Base-by-base conservation (phyloP, 2,113 vertebrate species). In the Psittacula cyanocephala region DNA sequence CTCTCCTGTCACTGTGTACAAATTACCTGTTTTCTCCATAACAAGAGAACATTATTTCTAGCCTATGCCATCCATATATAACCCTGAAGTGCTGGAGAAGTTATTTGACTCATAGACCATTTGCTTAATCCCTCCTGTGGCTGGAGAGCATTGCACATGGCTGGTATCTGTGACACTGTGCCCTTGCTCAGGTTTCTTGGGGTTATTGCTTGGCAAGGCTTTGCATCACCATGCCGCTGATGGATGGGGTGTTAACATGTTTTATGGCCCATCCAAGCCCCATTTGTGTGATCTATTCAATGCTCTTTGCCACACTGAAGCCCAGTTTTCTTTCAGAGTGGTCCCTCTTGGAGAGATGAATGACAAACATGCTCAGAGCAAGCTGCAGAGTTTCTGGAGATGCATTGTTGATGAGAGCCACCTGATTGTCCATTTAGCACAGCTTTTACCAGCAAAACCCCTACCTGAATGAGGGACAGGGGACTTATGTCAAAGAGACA, bases 41-140 rank as follows among this genome's bases (percentile, higher is more conserved):
- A 69, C 63, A 28, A 12, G 13, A 64, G 53, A 37, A 41, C 23
- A 16, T 63, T 43, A 41, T 43, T 72, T 81, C 43, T 19, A 68
- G 37, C n/a, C 64, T 43, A 7, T 11, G 23, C 28, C 0, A 0
- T 28, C 7, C 7, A 13, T 29, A 27, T 5, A 25, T 17, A 71
- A 81, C 3, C 16, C 52, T 59, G 23, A 41, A n/a, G 47, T 2
- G 3, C 33, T 43, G 25, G 14, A 17, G 13, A 50, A 43, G 31
- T 60, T 35, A 13, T 28, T 39, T 55, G 41, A n/a, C 59, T 67
- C 44, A 2, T 18, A 8, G 5, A 27, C 46, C 46, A 7, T 33
- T 62, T 46, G 24, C 50, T 52, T 46, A 13, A 28, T 35, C 1
- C 0, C 14, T 75, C 2, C 4, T 3, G 7, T 37, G 50, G 43